Conservation (phyloP, 2,888 invertebrate genomes). For the Netelia melanura region DNA sequence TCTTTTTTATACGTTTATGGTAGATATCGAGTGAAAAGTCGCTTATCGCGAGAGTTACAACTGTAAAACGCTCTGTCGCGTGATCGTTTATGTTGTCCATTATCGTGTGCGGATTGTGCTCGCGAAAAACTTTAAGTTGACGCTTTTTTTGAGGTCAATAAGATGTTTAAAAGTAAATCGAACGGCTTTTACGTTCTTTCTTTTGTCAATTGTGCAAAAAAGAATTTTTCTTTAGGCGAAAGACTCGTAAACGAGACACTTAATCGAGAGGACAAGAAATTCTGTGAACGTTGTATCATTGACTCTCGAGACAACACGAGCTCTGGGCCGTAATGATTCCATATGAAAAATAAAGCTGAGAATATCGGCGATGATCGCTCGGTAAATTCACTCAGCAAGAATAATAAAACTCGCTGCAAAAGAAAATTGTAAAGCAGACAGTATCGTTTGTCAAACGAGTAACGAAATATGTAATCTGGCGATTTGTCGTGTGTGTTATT, state of each 20-base stretch:
- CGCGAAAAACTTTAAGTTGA: too few relatives aligned
- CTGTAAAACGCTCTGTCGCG: neutral
- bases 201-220: neutral
- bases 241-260: neutral
- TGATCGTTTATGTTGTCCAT: constrained; percentile 4
- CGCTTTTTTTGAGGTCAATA: constrained; percentile 19
- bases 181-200: neutral
- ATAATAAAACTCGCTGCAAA: neutral
- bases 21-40: constrained; percentile 51
- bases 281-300: neutral
- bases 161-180: constrained; percentile 27
- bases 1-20: constrained; percentile 65
- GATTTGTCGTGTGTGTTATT: neutral
- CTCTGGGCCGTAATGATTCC: neutral
- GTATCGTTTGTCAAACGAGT: neutral
- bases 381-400: neutral
- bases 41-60: constrained; percentile 30
- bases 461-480: neutral
- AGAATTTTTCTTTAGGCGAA: neutral
- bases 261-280: neutral
- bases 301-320: neutral
- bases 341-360: neutral
- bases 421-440: neutral
- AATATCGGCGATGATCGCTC: neutral
- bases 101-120: constrained; percentile 14